Base-by-base conservation (phyloP, 1,140 invertebrate genomes). In the Aethina tumida region DNA sequence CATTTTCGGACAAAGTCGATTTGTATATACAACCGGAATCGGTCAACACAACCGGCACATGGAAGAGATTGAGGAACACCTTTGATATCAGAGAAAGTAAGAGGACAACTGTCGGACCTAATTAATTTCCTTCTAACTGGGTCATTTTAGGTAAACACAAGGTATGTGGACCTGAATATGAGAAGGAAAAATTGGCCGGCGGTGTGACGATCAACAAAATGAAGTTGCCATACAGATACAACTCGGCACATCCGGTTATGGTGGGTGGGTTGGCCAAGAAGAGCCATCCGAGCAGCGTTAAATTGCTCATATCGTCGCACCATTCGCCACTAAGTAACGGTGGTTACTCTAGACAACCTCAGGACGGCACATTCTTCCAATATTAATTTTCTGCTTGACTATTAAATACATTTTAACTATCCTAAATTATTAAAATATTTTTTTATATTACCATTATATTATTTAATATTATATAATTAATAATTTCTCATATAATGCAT, bases 241-340 rank as follows among this genome's bases (percentile, higher is more conserved):
- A 49, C 45, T 49, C 45, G 72, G 61, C 59, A 5, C 69, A 73
- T 53, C 67, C 66, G 12, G 60, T 74, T 48, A 63, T 67, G 41
- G 63, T 65, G 20, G 70, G 74, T 24, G 75, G 75, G 2, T 62
- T 75, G 19, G 67, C 53, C 10, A 71, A 77, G 29, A 66, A 66
- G 25, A 60, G 60, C 2, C 72, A 74, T 38, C 74, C 70, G 1
- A 69, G 70, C 50, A 71, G 69, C 39, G 67, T 77, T 7, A 76
- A 78, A 51, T 55, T 79, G 2, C 77, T 78, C 63, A 76, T 75
- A 46, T 76, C 74, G 2, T 73, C 73, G 3, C 72, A 74, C 16
- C 76, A 78, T 54, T 73, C 71, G 2, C 73, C 75, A 19, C 66
- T 76, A 53, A 75, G 74, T 2, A 77, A 77, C 51, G 74, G 74